These are phyloP conservation scores for Phalacrocorax carbo DNA, from an alignment of 2,113 vertebrate species.

Conservation along the genomic window DNA sequence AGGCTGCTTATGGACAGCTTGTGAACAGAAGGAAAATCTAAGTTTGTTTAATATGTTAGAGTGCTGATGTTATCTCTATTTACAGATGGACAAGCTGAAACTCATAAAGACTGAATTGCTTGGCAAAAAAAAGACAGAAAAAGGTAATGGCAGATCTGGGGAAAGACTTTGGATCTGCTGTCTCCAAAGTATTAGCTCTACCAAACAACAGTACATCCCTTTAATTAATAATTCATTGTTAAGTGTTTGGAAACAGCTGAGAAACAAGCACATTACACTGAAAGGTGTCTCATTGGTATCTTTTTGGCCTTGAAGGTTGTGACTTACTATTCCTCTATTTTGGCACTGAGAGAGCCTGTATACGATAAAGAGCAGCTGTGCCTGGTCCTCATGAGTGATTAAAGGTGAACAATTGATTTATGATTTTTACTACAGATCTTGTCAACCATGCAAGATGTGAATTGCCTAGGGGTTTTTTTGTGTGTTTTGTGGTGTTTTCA, in stretches of 20 bases:
- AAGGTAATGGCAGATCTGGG: background rate
- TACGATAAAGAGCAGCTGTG: background rate
- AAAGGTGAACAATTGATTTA: slow-evolving; percentile 18
- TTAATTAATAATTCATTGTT: background rate
- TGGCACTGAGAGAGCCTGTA: background rate
- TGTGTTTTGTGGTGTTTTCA: background rate
- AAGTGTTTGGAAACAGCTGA: background rate
- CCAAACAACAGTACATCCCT: background rate
- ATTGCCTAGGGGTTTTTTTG: background rate
- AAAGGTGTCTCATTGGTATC: background rate
- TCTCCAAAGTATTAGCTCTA: background rate
- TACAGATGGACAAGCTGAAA: background rate
- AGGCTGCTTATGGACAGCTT: background rate
- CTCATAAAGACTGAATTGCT: background rate
- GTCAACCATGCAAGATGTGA: background rate
- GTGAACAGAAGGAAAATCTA: background rate
- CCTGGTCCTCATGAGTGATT: background rate
- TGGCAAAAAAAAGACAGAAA: background rate
- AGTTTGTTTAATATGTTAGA: background rate
- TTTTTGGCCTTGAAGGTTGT: background rate
- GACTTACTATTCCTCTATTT: background rate
- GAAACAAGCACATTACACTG: background rate
- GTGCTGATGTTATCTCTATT: slow-evolving; percentile 2
- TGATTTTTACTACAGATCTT: slow-evolving; percentile 6
- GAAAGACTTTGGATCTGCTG: background rate